These are phyloP conservation scores for Phania funesta DNA, from an alignment of 2,888 invertebrate species.

Conservation along the genomic window DNA sequence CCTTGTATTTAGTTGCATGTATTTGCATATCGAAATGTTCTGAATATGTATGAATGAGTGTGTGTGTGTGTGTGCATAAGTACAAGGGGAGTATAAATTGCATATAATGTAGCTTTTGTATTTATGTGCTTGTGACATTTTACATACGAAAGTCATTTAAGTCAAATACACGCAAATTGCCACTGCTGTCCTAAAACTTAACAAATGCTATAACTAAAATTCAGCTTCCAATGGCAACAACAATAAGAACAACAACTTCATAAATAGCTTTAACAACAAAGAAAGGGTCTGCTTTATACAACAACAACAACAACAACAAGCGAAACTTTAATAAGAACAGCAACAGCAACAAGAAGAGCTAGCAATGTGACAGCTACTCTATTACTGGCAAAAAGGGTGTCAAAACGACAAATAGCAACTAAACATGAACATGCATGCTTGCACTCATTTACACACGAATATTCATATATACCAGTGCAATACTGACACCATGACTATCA, in stretches of 20 bases:
- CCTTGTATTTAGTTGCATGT: background rate
- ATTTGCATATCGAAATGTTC: background rate
- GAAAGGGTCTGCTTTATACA: background rate
- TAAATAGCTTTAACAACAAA: background rate
- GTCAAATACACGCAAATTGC: constrained; percentile 70
- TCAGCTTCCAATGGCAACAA: constrained; percentile 21
- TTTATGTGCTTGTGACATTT: constrained; percentile 57
- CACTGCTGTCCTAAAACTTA: constrained; percentile 63
- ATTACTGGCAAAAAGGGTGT: constrained; percentile 65
- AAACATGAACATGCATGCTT: constrained; percentile 62
- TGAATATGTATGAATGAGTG: background rate
- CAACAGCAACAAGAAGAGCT: constrained; percentile 33
- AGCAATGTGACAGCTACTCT: constrained; percentile 59
- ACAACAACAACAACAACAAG: constrained; percentile 5
- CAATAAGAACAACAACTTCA: constrained; percentile 7
- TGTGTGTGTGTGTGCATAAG: background rate
- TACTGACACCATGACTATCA: background rate
- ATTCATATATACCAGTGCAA: background rate
- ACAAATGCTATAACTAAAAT: constrained; percentile 58
- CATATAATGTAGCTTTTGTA: constrained; percentile 37
- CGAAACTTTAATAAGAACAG: constrained; percentile 6
- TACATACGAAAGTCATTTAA: constrained; percentile 70
- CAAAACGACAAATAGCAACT: constrained; percentile 68
- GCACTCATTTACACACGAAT: constrained; percentile 15
- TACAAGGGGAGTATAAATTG: constrained; percentile 26